A percentile compares a stretch with the other conserved stretches of the same genome.
Conservation (phyloP, 1,140 invertebrate species). For the Dryas iulia region DNA sequence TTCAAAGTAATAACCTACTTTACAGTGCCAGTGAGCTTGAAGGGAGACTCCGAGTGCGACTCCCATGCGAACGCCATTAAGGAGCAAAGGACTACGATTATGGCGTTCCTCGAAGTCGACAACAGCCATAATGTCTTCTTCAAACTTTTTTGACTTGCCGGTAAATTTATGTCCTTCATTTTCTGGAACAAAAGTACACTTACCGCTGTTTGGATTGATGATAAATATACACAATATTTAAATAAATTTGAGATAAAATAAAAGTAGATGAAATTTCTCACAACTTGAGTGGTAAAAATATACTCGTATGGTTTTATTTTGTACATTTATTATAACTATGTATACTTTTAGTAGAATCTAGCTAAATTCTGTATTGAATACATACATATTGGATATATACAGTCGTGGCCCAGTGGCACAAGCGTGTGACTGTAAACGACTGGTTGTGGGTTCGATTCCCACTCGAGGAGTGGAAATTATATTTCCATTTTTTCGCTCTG, state of each 20-base stretch:
- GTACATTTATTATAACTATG: no score
- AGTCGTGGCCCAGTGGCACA: no score
- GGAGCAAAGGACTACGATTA: constrained; percentile 87
- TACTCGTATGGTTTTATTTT: no score
- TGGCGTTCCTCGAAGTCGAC: constrained; percentile 89
- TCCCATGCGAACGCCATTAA: constrained; percentile 81
- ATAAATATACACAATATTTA: not conserved
- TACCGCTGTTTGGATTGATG: not conserved
- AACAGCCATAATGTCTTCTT: constrained; percentile 86
- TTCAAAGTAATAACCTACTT: constrained; percentile 56
- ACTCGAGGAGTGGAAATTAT: no score
- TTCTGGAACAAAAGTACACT: constrained; percentile 74
- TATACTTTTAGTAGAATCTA: no score
- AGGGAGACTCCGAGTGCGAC: constrained; percentile 53
- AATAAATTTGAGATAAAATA: not conserved
- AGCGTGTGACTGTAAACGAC: no score
- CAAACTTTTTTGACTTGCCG: constrained; percentile 72
- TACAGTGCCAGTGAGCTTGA: constrained; percentile 74
- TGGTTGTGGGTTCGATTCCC: no score
- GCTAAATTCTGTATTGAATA: no score
- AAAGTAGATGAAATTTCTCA: no score
- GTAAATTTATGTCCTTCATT: constrained; percentile 82
- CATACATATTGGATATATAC: no score
- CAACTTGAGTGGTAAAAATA: no score
- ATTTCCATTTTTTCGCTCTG: no score